These are phyloP conservation scores for Oopsacas minuta DNA, from an alignment of 37 sponge, comb jelly and placozoan genomes.

Conservation along the genomic window DNA sequence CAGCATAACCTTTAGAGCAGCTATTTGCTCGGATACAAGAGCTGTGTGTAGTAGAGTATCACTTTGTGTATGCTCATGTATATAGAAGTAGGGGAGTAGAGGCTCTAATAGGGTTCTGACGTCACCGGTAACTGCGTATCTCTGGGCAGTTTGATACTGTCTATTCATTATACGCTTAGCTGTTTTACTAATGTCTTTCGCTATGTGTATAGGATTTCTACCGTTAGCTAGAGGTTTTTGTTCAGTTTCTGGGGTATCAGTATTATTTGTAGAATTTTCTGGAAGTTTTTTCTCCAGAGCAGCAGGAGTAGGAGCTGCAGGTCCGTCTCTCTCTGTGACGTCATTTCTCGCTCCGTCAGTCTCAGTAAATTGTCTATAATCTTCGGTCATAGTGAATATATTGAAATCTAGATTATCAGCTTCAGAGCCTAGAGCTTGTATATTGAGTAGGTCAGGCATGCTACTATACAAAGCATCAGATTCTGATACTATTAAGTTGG, in stretches of 20 bases:
- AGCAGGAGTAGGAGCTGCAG: background rate
- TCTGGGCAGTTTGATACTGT: background rate
- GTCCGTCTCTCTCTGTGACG: background rate
- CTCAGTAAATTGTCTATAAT: background rate
- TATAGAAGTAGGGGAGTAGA: background rate
- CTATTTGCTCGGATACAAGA: background rate
- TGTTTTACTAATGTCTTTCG: background rate
- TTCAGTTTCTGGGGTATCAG: background rate
- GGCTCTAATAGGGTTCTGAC: background rate
- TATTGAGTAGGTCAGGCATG: background rate
- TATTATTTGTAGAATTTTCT: background rate
- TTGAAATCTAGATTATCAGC: background rate
- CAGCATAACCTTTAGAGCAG: background rate
- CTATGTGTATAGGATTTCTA: background rate
- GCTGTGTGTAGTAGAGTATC: conserved; percentile 14
- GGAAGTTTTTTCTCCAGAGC: background rate
- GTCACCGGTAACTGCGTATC: background rate
- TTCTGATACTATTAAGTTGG: background rate
- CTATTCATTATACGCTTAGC: background rate
- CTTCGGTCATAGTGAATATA: background rate
- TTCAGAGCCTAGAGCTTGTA: background rate
- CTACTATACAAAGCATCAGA: background rate
- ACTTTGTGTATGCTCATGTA: background rate
- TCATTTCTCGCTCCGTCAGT: background rate
- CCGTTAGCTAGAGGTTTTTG: background rate